Evolutionary conservation across 2,113 vertebrate species (phyloP).

Genomic region (Nematolebias whitei): DNA sequence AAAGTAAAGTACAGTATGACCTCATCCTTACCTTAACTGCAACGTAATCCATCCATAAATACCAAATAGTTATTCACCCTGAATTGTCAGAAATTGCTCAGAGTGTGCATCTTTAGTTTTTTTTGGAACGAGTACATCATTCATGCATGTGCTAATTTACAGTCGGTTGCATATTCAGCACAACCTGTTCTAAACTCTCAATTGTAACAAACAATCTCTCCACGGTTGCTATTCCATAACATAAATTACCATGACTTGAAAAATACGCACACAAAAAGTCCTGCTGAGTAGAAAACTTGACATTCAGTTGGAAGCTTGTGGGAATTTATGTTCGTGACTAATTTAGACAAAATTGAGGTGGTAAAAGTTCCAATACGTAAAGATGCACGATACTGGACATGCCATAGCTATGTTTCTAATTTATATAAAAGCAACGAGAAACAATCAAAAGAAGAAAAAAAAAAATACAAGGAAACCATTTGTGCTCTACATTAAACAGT

Average conservation of each 20-base stretch:
- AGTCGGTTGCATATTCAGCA: slow-evolving; percentile 14
- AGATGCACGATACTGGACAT: too few relatives aligned
- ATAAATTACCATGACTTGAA: slow-evolving; percentile 16
- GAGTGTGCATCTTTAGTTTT: not conserved
- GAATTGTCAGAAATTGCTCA: not conserved
- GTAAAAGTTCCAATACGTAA: not conserved
- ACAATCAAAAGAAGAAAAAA: too few relatives aligned
- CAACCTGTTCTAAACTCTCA: slow-evolving; percentile 11
- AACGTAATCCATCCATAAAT: not conserved
- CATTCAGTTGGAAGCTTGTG: not conserved
- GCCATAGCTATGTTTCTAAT: too few relatives aligned
- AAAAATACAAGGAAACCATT: too few relatives aligned
- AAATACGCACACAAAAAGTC: slow-evolving; percentile 8
- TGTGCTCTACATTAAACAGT: too few relatives aligned
- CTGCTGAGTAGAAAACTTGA: too few relatives aligned
- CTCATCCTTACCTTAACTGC: not conserved
- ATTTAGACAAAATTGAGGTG: not conserved
- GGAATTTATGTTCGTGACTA: not conserved
- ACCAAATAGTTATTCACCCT: not conserved
- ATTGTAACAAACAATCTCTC: slow-evolving; percentile 7
- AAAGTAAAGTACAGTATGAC: not conserved
- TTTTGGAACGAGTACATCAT: not conserved
- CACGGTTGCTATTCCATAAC: slow-evolving; percentile 12
- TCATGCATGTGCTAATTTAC: not conserved
- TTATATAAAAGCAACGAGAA: too few relatives aligned